Base-by-base conservation (phyloP, 2,888 invertebrate genomes). In the Epinotia nisella region DNA sequence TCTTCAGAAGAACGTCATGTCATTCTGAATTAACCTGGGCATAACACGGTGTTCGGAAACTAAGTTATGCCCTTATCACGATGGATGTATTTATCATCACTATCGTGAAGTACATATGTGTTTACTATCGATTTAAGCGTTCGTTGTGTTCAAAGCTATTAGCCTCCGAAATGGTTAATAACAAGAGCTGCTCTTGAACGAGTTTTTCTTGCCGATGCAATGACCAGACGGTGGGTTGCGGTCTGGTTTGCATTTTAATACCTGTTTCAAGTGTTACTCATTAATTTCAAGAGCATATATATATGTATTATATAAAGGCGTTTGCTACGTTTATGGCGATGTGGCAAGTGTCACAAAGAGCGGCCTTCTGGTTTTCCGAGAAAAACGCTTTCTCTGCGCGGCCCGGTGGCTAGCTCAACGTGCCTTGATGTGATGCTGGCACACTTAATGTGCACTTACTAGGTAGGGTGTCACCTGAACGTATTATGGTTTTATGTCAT, bases 371-470 rank as follows among this genome's bases (percentile, higher is more conserved):
- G 51, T 69, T 85, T 89, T 89, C 88, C 84, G 81, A 85, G 91
- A 91, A 92, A 85, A 84, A 82, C 81, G 90, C 92, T 91, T 91
- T 91, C 91, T 88, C 90, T 82, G 76, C 81, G 80, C 87, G 49
- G n/a, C n/a, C 13, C 49, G 83, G 84, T 83, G 76, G 78, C 72
- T 62, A 68, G 61, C 80, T 86, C 85, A 85, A 87, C 86, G 85
- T 77, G 51, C 72, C 78, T 82, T 71, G 64, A 61, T 56, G 56
- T 67, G 58, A 70, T 64, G 73, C 68, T 65, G 74, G 53, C 71
- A 74, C 64, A 71, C 68, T 71, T 68, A 70, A 61, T 41, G 62
- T 67, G 59, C 56, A 68, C 73, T 73, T 67, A 68, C 61, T 70
- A 61, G 29, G 29, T 49, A 67, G 59, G 66, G 29, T 67, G 56